Percentiles rank a stretch among this genome's conserved stretches.
Evolutionary conservation across 2,888 invertebrate species (phyloP).

Genomic region (Tenthredo distinguenda): DNA sequence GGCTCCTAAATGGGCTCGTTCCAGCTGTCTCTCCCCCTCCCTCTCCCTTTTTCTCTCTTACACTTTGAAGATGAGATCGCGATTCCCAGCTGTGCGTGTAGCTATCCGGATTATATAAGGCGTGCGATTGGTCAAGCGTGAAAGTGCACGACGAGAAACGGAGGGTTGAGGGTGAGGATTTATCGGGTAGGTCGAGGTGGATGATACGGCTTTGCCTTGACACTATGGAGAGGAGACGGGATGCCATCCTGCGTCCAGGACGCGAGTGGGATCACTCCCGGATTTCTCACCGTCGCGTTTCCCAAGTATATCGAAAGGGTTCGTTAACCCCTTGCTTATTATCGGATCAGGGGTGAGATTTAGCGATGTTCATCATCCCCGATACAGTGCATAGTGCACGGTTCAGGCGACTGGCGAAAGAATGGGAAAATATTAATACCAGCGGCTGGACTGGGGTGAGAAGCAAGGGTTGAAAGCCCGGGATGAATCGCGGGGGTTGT

Average conservation of each 20-base stretch:
- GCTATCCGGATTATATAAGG: background rate
- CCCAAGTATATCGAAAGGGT: background rate
- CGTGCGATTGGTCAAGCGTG: conserved; percentile 42
- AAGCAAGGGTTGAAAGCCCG: background rate
- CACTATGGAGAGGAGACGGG: background rate
- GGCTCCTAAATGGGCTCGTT: background rate
- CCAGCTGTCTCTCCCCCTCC: background rate
- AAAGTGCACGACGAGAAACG: conserved; percentile 14
- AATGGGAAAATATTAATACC: background rate
- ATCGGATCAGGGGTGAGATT: background rate
- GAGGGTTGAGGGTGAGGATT: conserved; percentile 7
- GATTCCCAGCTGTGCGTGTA: conserved; percentile 25
- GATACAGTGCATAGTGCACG: background rate
- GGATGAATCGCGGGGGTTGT: background rate
- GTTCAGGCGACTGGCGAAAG: background rate
- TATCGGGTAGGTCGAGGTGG: conserved; percentile 30
- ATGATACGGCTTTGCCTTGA: conserved; percentile 20
- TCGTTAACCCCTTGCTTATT: background rate
- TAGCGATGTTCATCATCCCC: background rate
- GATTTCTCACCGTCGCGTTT: background rate
- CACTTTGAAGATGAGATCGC: background rate
- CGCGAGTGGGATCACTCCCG: conserved; percentile 11
- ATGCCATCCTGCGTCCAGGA: conserved; percentile 29
- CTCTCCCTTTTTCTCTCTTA: background rate
- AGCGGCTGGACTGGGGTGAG: background rate